Base-by-base conservation (phyloP, 2,113 vertebrate genomes). In the Prolemur simus region DNA sequence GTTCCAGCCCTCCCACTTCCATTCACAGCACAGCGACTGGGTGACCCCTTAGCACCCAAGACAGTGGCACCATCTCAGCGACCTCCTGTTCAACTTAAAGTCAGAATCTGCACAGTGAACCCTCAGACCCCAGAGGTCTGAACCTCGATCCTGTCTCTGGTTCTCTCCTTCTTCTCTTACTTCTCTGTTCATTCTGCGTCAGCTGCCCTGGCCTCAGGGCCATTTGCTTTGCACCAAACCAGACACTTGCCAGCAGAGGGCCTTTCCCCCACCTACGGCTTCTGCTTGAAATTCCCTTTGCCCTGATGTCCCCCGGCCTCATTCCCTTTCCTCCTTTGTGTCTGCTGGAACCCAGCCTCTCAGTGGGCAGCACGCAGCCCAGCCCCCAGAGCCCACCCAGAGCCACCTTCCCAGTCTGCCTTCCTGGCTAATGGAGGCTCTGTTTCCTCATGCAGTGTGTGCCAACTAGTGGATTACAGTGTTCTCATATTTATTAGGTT, bases 171-270 rank as follows among this genome's bases (percentile, higher is more conserved):
- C 5, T 45, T 4, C 15, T 27, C 11, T 58, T 6, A 39, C 56
- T 39, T 80, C 29, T 7, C 7, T 47, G 32, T 86, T 20, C 10
- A 21, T 66, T 54, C 64, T 63, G 15, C 63, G 45, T 0, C 13
- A 14, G 14, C 9, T n/a, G 18, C 6, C 10, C 15, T 63, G 29
- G 63, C 15, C 49, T 82, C 27, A 2, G n/a, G n/a, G n/a, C n/a
- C n/a, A n/a, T n/a, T n/a, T 18, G 27, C 1, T 25, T n/a, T 64
- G 29, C 4, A 81, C n/a, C 20, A 42, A 39, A 39, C 3, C 34
- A 37, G 42, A 11, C 1, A 29, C 45, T 42, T 58, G 17, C 3
- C 39, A 47, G 2, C 39, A 27, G 1, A 0, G 3, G 45, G 0
- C 21, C 12, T 29, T 85, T 76, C 17, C 25, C 20, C n/a, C 29